Evolutionary conservation across 2,888 invertebrate genomes (phyloP).

Genomic region (Drosophila diplacantha): DNA sequence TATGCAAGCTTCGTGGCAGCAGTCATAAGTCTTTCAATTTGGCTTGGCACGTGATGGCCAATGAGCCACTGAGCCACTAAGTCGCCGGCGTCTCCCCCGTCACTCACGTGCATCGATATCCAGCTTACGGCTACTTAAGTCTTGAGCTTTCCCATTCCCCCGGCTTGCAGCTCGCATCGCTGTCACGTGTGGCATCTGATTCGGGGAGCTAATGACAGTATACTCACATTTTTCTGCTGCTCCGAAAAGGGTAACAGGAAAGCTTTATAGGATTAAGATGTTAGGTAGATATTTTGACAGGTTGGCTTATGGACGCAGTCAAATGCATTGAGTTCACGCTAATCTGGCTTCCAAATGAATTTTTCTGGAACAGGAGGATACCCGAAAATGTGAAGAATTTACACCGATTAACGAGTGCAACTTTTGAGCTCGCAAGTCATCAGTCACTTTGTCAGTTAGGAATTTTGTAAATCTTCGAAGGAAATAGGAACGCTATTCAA

Average conservation of each 20-base stretch:
- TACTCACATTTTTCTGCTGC: constrained; percentile 30
- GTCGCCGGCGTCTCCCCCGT: constrained; percentile 51
- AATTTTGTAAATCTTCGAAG: constrained; percentile 7
- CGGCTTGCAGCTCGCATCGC: neutral
- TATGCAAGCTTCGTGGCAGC: constrained; percentile 22
- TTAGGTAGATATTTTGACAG: constrained; percentile 63
- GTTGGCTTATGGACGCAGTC: neutral
- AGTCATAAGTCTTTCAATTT: constrained; percentile 62
- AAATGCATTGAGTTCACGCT: constrained; percentile 11
- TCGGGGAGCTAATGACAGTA: constrained; percentile 3
- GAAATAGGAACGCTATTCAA: neutral
- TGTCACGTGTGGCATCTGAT: constrained; percentile 49
- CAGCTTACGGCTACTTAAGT: constrained; percentile 56
- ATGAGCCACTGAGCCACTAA: constrained; percentile 50
- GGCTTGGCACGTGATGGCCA: constrained; percentile 29
- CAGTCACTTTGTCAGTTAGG: constrained; percentile 5
- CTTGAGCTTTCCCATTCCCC: constrained; percentile 32
- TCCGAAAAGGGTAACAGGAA: constrained; percentile 63
- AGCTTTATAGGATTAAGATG: constrained; percentile 37
- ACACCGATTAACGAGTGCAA: neutral
- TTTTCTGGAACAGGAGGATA: neutral
- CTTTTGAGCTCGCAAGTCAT: neutral
- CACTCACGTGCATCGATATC: constrained; percentile 59
- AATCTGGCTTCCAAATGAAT: constrained; percentile 4
- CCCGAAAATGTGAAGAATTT: neutral